These are phyloP conservation scores for Notarius quadriscutis DNA, from an alignment of 2,113 vertebrate genomes.

Conservation along the genomic window DNA sequence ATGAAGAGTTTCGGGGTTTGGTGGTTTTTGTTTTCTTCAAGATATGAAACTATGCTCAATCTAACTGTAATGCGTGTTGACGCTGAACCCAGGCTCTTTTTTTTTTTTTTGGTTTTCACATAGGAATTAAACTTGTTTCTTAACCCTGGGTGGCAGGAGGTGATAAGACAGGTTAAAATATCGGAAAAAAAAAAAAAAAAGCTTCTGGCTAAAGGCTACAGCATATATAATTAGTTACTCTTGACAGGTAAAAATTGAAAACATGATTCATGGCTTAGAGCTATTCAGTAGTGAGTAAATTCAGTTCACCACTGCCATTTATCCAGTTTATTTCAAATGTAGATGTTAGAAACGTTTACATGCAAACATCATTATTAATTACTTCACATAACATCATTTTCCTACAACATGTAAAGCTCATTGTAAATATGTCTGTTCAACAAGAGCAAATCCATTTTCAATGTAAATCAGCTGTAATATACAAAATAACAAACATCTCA, in stretches of 20 bases:
- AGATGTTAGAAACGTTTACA: conserved; percentile 51
- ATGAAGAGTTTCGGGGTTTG: conserved; percentile 64
- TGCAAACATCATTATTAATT: conserved; percentile 11
- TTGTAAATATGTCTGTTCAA: neutral
- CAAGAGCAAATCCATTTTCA: neutral
- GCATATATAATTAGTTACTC: conserved; percentile 92
- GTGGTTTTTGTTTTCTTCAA: conserved; percentile 50
- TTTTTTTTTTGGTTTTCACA: conserved; percentile 84
- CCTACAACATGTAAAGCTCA: too few species aligned
- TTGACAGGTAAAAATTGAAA: conserved; percentile 87
- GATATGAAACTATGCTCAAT: conserved; percentile 82
- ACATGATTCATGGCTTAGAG: conserved; percentile 67
- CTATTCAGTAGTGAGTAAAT: conserved; percentile 66
- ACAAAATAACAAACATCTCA: neutral
- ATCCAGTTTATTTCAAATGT: too few species aligned
- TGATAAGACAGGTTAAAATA: conserved; percentile 69
- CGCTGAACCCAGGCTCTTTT: conserved; percentile 76
- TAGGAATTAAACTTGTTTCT: conserved; percentile 82
- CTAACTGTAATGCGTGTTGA: conserved; percentile 82
- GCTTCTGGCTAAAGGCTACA: conserved; percentile 83
- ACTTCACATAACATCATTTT: too few species aligned
- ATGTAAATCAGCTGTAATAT: neutral
- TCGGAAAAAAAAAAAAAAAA: conserved; percentile 5
- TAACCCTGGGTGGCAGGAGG: conserved; percentile 81
- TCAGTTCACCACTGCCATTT: conserved; percentile 35